Conservation (phyloP, 2,797 vertebrate species). For the Caiman crocodilus region DNA sequence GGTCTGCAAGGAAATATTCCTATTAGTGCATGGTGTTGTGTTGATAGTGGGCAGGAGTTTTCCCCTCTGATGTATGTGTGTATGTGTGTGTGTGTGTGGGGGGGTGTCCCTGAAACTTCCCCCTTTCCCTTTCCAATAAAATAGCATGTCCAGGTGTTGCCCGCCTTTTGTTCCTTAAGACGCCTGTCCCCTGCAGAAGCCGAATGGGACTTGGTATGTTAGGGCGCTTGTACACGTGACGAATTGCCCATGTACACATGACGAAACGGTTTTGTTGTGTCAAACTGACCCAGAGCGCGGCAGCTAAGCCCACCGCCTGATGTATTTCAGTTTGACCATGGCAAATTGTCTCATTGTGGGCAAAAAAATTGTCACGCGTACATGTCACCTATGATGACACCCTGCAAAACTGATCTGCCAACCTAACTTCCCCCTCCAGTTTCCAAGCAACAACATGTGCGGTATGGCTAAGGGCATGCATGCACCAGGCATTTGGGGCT, state of each 20-base stretch:
- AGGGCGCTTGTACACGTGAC: not conserved
- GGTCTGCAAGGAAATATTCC: slow-evolving; percentile 49
- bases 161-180: not conserved
- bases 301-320: too few species aligned
- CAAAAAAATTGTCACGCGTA: too few species aligned
- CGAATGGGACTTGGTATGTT: not conserved
- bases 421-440: not conserved
- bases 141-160: not conserved
- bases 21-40: slow-evolving; percentile 20
- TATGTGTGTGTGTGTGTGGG: slow-evolving; percentile 1
- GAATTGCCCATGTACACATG: too few species aligned
- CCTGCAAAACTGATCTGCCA: not conserved
- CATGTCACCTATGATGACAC: not conserved
- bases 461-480: not conserved
- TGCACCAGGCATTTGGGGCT: not conserved
- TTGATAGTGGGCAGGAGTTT: slow-evolving; percentile 21
- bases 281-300: too few species aligned
- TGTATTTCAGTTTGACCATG: too few species aligned
- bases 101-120: not conserved
- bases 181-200: not conserved
- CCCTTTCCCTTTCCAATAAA: not conserved
- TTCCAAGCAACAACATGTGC: not conserved
- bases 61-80: not conserved
- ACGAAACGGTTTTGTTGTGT: too few species aligned
- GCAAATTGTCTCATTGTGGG: too few species aligned